These are phyloP conservation scores for Cathartes aura DNA, from an alignment of 2,113 vertebrate species.

Conservation along the genomic window DNA sequence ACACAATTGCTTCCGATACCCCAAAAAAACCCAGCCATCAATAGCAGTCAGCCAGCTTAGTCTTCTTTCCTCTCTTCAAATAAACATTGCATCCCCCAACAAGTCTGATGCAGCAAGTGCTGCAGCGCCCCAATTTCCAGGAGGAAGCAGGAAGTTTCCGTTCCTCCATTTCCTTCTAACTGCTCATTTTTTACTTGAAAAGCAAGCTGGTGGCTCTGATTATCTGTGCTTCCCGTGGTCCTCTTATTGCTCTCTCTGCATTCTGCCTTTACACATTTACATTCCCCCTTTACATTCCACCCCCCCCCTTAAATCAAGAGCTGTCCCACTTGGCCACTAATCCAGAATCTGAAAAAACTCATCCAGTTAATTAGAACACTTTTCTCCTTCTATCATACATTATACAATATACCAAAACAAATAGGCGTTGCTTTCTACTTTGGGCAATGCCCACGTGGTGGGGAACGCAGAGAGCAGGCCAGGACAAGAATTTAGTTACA, in stretches of 20 bases:
- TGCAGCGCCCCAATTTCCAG: not conserved
- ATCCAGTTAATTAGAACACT: not conserved
- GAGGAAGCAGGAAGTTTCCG: not conserved
- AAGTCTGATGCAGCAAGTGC: not conserved
- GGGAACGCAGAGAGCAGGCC: not conserved
- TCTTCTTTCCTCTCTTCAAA: not conserved
- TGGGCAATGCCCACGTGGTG: rapidly evolving
- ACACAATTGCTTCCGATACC: not conserved
- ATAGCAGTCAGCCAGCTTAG: not conserved
- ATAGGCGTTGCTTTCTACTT: not conserved
- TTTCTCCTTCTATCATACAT: not conserved
- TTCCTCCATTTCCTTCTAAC: not conserved
- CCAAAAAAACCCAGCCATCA: not conserved
- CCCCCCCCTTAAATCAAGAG: not conserved
- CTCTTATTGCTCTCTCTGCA: not conserved
- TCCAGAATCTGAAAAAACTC: not conserved
- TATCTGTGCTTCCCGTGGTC: not conserved
- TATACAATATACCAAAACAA: not conserved
- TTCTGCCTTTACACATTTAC: not conserved
- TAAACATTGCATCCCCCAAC: not conserved
- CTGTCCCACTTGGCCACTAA: not conserved
- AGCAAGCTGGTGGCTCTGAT: not conserved
- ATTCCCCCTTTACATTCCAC: no score
- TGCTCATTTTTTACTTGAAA: not conserved
- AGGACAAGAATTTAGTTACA: not conserved